These are phyloP conservation scores for Chrysogorgia sp. DNA, from an alignment of 92 coral and sea anemone genomes.

Conservation along the genomic window DNA sequence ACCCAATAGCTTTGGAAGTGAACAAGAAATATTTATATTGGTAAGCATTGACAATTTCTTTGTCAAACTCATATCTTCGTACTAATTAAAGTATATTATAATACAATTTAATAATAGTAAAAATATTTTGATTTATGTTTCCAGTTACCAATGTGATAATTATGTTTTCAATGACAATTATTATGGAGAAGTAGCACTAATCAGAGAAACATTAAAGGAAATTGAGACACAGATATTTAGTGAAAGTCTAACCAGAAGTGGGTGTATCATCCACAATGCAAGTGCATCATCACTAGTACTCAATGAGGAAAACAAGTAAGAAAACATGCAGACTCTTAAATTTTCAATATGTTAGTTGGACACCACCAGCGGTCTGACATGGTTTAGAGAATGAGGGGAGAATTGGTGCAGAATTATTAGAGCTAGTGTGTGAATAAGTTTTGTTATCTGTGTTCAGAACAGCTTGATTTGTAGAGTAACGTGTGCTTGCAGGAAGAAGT, in stretches of 20 bases:
- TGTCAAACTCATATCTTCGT: neutral
- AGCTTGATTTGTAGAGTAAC: too few species aligned
- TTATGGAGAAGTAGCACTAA: conserved; percentile 30
- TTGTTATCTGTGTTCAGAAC: too few species aligned
- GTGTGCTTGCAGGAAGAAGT: too few species aligned
- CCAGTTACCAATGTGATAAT: conserved; percentile 36
- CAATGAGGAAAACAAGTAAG: conserved; percentile 28
- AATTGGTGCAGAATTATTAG: too few species aligned
- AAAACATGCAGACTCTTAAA: neutral
- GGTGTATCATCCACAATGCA: conserved; percentile 23
- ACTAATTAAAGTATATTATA: neutral
- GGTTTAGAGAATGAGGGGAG: too few species aligned
- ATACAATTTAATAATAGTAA: neutral
- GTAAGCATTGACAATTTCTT: neutral
- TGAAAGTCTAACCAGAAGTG: conserved; percentile 49
- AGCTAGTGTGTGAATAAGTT: too few species aligned
- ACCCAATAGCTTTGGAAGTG: conserved; percentile 41
- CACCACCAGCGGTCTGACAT: neutral
- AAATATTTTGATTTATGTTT: neutral
- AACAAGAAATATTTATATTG: conserved; percentile 41
- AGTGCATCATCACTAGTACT: conserved; percentile 25
- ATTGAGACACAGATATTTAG: conserved; percentile 39
- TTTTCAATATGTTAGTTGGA: neutral
- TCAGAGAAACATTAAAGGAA: conserved; percentile 35
- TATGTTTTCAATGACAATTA: conserved; percentile 40